These are phyloP conservation scores for Cephus spinipes DNA, from an alignment of 2,888 invertebrate species.

Conservation along the genomic window DNA sequence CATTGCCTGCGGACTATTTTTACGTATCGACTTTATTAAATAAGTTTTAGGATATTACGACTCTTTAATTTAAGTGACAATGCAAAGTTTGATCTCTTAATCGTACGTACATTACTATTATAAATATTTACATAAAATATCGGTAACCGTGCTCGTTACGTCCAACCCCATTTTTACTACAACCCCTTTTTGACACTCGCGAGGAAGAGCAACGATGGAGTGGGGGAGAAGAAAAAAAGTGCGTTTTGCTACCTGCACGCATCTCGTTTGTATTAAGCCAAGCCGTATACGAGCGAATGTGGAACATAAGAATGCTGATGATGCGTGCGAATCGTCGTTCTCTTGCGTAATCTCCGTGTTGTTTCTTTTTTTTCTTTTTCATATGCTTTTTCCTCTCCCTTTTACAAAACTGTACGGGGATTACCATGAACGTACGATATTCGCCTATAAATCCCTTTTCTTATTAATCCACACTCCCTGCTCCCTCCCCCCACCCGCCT, in stretches of 20 bases:
- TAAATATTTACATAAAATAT: slow-evolving; percentile 32
- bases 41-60: neutral
- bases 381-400: too few relatives aligned
- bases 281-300: neutral
- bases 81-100: slow-evolving; percentile 62
- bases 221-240: neutral
- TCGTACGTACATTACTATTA: slow-evolving; percentile 45
- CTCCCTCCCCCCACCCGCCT: neutral
- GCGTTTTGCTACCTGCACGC: neutral
- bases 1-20: neutral
- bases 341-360: neutral
- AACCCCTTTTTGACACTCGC: neutral
- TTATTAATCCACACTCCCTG: neutral
- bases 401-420: too few relatives aligned
- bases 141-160: slow-evolving; percentile 16
- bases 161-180: slow-evolving; percentile 5
- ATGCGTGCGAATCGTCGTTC: neutral
- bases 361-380: too few relatives aligned
- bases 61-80: slow-evolving; percentile 44
- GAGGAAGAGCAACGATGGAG: neutral
- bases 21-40: neutral
- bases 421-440: neutral
- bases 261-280: neutral
- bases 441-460: neutral
- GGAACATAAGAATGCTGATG: neutral